phyloP scores from a whole-genome alignment of 2,113 vertebrate genomes.

The Hippocampus mohnikei region DNA sequence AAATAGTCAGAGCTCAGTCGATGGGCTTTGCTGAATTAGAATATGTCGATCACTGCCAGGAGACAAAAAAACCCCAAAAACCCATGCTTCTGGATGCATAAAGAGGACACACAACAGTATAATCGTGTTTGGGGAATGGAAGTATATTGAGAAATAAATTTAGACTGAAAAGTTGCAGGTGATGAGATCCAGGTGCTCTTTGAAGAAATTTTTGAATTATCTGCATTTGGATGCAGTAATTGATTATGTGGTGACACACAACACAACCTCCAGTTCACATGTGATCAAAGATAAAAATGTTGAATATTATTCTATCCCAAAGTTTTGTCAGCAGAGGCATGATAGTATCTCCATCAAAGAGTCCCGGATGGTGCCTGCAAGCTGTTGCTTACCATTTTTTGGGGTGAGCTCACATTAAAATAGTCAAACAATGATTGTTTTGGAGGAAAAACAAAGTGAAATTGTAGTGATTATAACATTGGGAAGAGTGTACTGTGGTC shows the following conservation, averaged over 20 bases:
- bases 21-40: conserved; percentile 24
- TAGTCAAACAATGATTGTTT: conserved; percentile 34
- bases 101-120: conserved; percentile 1
- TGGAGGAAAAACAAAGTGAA: not conserved
- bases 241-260: not conserved
- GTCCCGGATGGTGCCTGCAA: conserved; percentile 41
- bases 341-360: conserved; percentile 12
- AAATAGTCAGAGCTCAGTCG: conserved; percentile 44
- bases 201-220: conserved; percentile 10
- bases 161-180: not conserved
- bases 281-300: conserved; percentile 11
- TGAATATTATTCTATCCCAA: conserved; percentile 15
- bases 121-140: conserved; percentile 3
- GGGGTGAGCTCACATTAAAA: conserved; percentile 32
- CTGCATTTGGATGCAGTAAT: not conserved
- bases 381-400: conserved; percentile 41
- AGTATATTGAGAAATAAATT: not conserved
- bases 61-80: not conserved
- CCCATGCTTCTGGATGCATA: conserved; percentile 6
- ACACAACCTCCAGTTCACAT: conserved; percentile 14
- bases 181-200: not conserved
- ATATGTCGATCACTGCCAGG: conserved; percentile 27
- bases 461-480: too few species aligned
- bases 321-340: not conserved
- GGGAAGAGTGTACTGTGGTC: not conserved